Conservation (phyloP, 2,888 invertebrate genomes). For the Andrena bicolor region DNA sequence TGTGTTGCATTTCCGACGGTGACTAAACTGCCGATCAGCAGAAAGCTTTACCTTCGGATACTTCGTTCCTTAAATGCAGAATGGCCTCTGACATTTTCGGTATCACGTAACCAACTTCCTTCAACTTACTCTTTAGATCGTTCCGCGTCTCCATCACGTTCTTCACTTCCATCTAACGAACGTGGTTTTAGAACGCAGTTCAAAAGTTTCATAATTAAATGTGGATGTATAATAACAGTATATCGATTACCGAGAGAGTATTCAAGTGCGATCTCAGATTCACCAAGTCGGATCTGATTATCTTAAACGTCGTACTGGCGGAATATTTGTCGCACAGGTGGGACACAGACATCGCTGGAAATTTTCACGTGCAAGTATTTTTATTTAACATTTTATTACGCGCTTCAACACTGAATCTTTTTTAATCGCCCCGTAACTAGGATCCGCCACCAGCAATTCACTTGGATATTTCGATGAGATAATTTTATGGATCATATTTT, state of each 20-base stretch:
- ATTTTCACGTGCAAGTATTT: neutral
- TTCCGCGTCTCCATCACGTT: conserved; percentile 76
- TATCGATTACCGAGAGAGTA: conserved; percentile 78
- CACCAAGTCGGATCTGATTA: conserved; percentile 78
- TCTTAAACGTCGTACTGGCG: conserved; percentile 74
- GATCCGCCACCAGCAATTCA: neutral
- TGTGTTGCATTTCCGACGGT: no score
- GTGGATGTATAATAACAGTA: neutral
- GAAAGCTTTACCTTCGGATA: conserved; percentile 81
- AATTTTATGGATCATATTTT: neutral
- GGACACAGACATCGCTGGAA: conserved; percentile 80
- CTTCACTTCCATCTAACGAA: conserved; percentile 76
- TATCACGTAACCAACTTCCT: conserved; percentile 76
- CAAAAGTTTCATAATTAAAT: neutral
- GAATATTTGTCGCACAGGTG: conserved; percentile 82
- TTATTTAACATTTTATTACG: neutral
- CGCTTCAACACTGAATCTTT: neutral
- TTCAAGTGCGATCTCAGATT: conserved; percentile 76
- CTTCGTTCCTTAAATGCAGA: conserved; percentile 76
- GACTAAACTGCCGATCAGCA: no score
- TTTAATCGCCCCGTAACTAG: neutral
- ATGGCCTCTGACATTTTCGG: conserved; percentile 82
- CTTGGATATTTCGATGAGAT: no score
- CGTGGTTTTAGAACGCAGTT: conserved; percentile 1
- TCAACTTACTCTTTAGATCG: conserved; percentile 76